A percentile compares a stretch with the other conserved stretches of the same genome.
phyloP scores from a whole-genome alignment of 2,888 invertebrate species.

The Dusona sp. region DNA sequence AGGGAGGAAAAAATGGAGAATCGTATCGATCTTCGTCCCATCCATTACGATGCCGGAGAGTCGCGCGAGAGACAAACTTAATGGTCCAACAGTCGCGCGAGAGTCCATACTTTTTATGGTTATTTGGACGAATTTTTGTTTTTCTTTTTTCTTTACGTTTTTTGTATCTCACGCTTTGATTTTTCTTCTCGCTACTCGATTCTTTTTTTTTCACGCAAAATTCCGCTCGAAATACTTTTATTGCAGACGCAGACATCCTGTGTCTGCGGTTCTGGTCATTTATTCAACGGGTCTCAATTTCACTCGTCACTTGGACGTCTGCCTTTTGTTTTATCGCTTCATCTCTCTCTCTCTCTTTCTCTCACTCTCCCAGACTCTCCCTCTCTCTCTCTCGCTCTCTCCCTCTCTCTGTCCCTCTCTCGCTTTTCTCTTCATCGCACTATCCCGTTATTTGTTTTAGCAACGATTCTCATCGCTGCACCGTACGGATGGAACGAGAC shows the following conservation, averaged over 20 bases:
- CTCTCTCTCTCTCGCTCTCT: slow-evolving; percentile 28
- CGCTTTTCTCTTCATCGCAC: slow-evolving; percentile 22
- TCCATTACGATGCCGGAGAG: slow-evolving; percentile 30
- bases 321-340: background rate
- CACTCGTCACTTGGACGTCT: slow-evolving; percentile 52
- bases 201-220: slow-evolving; percentile 37
- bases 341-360: slow-evolving; percentile 9
- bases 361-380: slow-evolving; percentile 4
- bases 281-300: slow-evolving; percentile 42
- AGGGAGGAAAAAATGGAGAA: slow-evolving; percentile 29
- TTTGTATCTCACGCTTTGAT: slow-evolving; percentile 14
- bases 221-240: slow-evolving; percentile 52
- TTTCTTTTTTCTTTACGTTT: slow-evolving; percentile 37
- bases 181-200: background rate
- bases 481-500: slow-evolving; percentile 53
- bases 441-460: slow-evolving; percentile 10
- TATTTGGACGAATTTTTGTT: background rate
- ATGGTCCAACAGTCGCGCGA: slow-evolving; percentile 25
- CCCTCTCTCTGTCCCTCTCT: slow-evolving; percentile 18
- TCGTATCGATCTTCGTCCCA: slow-evolving; percentile 19
- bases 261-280: slow-evolving; percentile 64
- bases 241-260: slow-evolving; percentile 68
- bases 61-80: slow-evolving; percentile 25
- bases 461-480: slow-evolving; percentile 48
- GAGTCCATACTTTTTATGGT: slow-evolving; percentile 7